Evolutionary conservation across 1,140 invertebrate genomes (phyloP).

Genomic region (Dolichoris vasculosae): DNA sequence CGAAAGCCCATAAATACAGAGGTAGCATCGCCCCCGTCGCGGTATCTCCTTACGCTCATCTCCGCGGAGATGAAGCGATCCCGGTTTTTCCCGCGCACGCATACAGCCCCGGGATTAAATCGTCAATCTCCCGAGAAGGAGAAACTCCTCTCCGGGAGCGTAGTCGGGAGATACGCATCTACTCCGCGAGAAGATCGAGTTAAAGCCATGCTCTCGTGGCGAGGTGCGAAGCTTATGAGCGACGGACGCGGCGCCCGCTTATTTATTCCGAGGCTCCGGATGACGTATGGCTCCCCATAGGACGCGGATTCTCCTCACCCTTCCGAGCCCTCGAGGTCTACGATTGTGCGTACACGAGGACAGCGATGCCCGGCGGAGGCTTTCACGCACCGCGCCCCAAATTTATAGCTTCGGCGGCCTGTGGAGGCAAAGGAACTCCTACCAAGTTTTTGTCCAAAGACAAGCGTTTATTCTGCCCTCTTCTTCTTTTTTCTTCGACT

Average conservation of each 20-base stretch:
- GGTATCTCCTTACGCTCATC: not conserved
- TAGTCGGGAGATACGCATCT: slow-evolving; percentile 26
- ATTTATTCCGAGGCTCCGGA: slow-evolving; percentile 67
- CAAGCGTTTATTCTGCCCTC: slow-evolving; percentile 6
- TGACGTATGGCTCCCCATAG: slow-evolving; percentile 64
- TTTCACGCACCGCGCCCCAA: slow-evolving; percentile 29
- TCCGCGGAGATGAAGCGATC: not conserved
- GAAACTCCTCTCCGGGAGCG: slow-evolving; percentile 29
- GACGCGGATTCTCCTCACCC: slow-evolving; percentile 52
- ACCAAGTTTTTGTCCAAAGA: slow-evolving; percentile 36
- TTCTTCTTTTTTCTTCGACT: not conserved
- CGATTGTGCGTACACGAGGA: no score
- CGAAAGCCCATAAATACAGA: slow-evolving; percentile 41
- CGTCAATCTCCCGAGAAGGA: slow-evolving; percentile 53
- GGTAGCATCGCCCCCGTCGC: not conserved
- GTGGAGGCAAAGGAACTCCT: slow-evolving; percentile 12
- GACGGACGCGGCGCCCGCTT: slow-evolving; percentile 56
- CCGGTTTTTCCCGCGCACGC: slow-evolving; percentile 20
- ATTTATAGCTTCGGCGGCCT: slow-evolving; percentile 36
- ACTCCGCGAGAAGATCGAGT: slow-evolving; percentile 20
- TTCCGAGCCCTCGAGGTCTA: no score
- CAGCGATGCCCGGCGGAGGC: not conserved
- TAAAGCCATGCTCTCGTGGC: slow-evolving; percentile 32
- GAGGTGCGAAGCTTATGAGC: slow-evolving; percentile 37
- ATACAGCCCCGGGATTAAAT: slow-evolving; percentile 52